phyloP scores from a whole-genome alignment of 2,113 vertebrate species.

The Varanus komodoensis region DNA sequence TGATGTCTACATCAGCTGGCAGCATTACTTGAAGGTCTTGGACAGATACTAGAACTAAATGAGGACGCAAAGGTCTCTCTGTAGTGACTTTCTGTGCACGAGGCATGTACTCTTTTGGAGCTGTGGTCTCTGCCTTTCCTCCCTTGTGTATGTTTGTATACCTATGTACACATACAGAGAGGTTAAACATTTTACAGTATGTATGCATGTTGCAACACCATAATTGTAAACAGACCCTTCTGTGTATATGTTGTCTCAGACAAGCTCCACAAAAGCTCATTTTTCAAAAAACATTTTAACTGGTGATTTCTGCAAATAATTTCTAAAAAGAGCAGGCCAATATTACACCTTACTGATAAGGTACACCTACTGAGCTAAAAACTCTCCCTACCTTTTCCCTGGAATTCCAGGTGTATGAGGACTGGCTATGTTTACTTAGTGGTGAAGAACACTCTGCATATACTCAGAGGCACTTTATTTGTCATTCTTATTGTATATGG shows the following conservation, averaged over 20 bases:
- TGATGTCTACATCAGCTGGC: not conserved
- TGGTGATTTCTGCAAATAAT: not conserved
- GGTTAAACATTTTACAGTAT: not conserved
- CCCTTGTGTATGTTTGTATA: not conserved
- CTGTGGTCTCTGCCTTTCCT: not conserved
- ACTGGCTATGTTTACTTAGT: not conserved
- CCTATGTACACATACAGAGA: not conserved
- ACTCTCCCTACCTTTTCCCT: not conserved
- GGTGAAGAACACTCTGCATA: not conserved
- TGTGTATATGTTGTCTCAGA: not conserved
- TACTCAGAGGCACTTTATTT: not conserved
- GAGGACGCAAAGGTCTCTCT: not conserved
- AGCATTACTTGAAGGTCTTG: no score
- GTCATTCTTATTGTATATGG: not conserved
- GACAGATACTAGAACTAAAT: not conserved
- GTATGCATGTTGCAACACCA: not conserved
- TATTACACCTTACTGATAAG: not conserved
- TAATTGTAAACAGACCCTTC: not conserved
- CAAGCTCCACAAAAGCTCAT: not conserved
- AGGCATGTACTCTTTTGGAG: not conserved
- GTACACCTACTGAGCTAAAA: not conserved
- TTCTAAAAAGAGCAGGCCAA: not conserved
- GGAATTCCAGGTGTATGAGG: not conserved
- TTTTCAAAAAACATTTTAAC: not conserved
- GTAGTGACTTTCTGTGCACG: not conserved